Evolutionary conservation across 2,888 invertebrate genomes (phyloP), one percentile per base, ranked within the genome.

Genomic region (Corythucha ciliata): DNA sequence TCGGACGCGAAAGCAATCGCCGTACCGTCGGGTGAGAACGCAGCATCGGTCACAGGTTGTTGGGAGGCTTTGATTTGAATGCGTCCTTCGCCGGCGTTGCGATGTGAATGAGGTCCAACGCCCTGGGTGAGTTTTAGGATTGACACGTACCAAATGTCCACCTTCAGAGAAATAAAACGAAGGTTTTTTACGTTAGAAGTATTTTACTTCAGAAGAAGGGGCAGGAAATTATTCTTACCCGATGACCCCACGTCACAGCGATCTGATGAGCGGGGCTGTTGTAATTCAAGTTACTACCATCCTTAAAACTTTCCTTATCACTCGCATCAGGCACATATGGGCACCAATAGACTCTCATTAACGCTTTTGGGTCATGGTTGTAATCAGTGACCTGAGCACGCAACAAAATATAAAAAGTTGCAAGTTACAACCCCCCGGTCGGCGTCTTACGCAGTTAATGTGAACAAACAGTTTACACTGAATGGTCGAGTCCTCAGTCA

Each of bases 281-380:
- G n/a, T n/a, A n/a, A n/a, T n/a, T n/a, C 62, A 83, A 82, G 20
- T 56, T 56, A 14, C 48, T 36, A 20, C 41, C 27, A 21, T 55
- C 51, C 25, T 45, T 81, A 3, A 73, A 69, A 14, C 34, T 50
- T 8, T 14, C n/a, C n/a, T 14, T 25, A 25, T 50, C 50, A 54
- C 72, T 67, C 29, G 80, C 78, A 8, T 77, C 77, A 0, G 89
- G 87, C 54, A 91, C 81, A 72, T 82, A 93, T 0, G 92, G 91
- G 66, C 94, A 94, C 94, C 94, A 94, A 62, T 91, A 84, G 36
- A 93, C 81, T 59, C 88, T 73, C n/a, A n/a, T n/a, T n/a, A n/a
- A n/a, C n/a, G n/a, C n/a, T 61, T 81, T 79, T 63, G 71, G 65
- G 18, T 48, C 39, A 37, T 25, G 33, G 4, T 44, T 33, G 16